Conservation (phyloP, 2,888 invertebrate species). For the Argyresthia albistria region DNA sequence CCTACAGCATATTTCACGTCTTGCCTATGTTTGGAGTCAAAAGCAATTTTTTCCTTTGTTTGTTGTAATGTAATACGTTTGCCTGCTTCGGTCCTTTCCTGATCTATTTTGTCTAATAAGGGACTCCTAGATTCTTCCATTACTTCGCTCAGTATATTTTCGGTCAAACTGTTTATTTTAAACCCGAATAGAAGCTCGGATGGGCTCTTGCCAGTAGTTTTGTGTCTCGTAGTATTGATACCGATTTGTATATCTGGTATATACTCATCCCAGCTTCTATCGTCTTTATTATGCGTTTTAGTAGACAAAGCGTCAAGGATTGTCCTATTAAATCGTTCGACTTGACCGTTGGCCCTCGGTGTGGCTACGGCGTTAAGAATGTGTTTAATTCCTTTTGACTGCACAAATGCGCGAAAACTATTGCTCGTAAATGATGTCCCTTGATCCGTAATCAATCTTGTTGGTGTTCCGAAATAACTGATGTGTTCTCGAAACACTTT, state of each 20-base stretch:
- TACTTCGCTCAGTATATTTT: neutral
- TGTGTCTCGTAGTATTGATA: conserved; percentile 10
- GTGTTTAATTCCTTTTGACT: conserved; percentile 9
- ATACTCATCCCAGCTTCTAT: neutral
- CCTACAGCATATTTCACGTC: conserved; percentile 2
- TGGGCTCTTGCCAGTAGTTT: conserved; percentile 4
- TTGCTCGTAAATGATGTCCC: conserved; percentile 13
- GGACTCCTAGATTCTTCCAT: neutral
- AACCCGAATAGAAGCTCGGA: no score
- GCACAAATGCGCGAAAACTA: conserved; percentile 6
- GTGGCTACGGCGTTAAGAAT: conserved; percentile 15
- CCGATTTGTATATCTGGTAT: conserved; percentile 10
- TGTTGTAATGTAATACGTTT: conserved; percentile 5
- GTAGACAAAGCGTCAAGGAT: conserved; percentile 5
- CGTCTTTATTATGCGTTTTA: conserved; percentile 1
- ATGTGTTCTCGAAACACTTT: conserved; percentile 11
- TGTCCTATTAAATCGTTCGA: conserved; percentile 13
- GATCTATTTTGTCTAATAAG: neutral
- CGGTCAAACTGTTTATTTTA: neutral
- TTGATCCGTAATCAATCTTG: conserved; percentile 14
- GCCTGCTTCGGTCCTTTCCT: neutral
- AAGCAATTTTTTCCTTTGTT: conserved; percentile 4
- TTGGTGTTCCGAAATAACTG: conserved; percentile 13
- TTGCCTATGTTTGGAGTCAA: conserved; percentile 3
- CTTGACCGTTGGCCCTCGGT: conserved; percentile 17